Evolutionary conservation across 1,140 invertebrate species (phyloP).

Genomic region (Plodia interpunctella): DNA sequence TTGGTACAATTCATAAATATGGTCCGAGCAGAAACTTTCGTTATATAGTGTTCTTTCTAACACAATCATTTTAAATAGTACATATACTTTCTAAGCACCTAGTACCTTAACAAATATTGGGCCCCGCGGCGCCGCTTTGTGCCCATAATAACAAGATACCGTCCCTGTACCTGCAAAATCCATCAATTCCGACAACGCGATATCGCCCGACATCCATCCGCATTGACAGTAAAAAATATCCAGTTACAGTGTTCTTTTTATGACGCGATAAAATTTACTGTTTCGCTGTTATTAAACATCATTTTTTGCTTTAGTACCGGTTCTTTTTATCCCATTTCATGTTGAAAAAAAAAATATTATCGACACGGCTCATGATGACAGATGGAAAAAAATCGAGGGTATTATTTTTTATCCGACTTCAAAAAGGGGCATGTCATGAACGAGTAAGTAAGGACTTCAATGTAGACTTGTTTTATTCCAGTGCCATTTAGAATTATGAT

Average conservation of each 20-base stretch:
- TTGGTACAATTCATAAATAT: too few relatives aligned
- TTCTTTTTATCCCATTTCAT: not conserved
- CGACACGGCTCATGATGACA: too few relatives aligned
- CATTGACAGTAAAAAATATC: not conserved
- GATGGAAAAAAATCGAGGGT: too few relatives aligned
- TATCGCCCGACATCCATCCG: not conserved
- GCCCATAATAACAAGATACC: not conserved
- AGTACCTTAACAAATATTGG: not conserved
- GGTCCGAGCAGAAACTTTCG: too few relatives aligned
- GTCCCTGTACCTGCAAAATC: not conserved
- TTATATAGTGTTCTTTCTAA: too few relatives aligned
- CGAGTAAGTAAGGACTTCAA: too few relatives aligned
- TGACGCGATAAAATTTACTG: conserved; percentile 4
- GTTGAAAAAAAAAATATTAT: too few relatives aligned
- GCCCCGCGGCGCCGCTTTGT: not conserved
- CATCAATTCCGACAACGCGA: not conserved
- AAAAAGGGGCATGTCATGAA: too few relatives aligned
- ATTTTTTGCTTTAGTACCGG: not conserved
- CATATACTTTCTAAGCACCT: not conserved
- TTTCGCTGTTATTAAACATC: conserved; percentile 5
- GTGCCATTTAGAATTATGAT: too few relatives aligned
- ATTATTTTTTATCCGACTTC: too few relatives aligned
- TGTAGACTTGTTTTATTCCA: too few relatives aligned
- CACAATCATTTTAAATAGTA: not conserved
- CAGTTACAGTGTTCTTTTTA: conserved; percentile 2